Evolutionary conservation across 2,888 invertebrate genomes (phyloP), one percentile per base, ranked within the genome.

Genomic region (Phaedon cochleariae): DNA sequence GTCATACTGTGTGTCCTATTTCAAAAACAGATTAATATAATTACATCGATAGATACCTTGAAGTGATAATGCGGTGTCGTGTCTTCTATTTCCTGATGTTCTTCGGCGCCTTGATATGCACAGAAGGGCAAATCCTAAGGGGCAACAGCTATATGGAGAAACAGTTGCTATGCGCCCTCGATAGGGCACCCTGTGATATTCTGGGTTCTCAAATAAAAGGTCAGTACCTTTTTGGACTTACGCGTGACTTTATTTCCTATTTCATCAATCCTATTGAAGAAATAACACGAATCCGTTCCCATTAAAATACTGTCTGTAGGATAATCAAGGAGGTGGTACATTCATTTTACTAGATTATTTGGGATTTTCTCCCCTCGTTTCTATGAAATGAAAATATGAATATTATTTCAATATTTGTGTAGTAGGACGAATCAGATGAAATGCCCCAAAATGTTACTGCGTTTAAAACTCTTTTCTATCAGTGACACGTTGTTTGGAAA

Each of bases 181-280:
- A 87, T 69, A 85, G 83, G 71, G 86, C 85, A 67, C 86, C 86
- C 9, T 90, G 90, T 75, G 89, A 89, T 80, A 82, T 84, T 64
- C 81, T 89, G 59, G 90, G 90, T 67, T 83, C 83, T 64, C 88
- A 87, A 79, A 83, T 90, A 41, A 89, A 87, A 86, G 85, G 90
- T 89, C 80, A 80, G 77, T 59, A 41, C 6, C 3, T 15, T 12
- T 37, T 37, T 34, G 5, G 6, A 12, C 5, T n/a, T n/a, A 4
- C 12, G 18, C 5, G 7, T 15, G 21, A 15, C 15, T 18, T 20
- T 12, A n/a, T 20, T 41, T 26, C 3, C 5, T 2, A 17, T 5
- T 26, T 3, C 26, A 5, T 5, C 7, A 26, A 5, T 26, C 7
- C 7, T 26, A 26, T 26, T 26, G 26, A 26, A n/a, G n/a, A n/a